These are phyloP conservation scores for Drosophila greeni DNA, from an alignment of 2,888 invertebrate species.

Conservation along the genomic window DNA sequence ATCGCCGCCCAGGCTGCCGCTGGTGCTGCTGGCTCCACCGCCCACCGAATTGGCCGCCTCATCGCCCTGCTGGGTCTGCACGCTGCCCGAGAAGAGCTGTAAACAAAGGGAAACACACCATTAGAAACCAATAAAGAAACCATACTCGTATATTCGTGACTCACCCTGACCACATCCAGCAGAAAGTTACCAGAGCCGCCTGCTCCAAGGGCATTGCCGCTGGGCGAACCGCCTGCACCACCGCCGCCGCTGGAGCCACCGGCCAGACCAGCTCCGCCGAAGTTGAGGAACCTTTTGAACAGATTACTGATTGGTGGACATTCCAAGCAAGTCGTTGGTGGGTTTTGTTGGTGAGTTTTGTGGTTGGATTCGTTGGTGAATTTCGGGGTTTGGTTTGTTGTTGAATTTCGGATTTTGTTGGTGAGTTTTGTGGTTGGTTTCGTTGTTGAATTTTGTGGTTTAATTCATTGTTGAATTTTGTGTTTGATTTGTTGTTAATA, in stretches of 20 bases:
- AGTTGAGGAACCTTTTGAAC: constrained; percentile 77
- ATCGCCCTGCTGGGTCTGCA: constrained; percentile 82
- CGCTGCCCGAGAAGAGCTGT: constrained; percentile 89
- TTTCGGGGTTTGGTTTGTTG: background rate
- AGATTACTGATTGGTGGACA: constrained; percentile 67
- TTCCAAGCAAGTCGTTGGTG: constrained; percentile 15
- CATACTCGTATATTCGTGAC: too few relatives aligned
- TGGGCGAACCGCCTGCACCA: constrained; percentile 76
- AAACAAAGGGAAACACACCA: constrained; percentile 81
- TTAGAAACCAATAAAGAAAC: too few relatives aligned
- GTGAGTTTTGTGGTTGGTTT: background rate
- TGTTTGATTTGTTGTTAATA: too few relatives aligned
- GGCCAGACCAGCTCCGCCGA: constrained; percentile 79
- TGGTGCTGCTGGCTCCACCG: constrained; percentile 69
- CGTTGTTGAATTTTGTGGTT: constrained; percentile 10
- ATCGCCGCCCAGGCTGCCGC: constrained; percentile 75
- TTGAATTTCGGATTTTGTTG: background rate
- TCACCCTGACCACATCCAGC: constrained; percentile 93
- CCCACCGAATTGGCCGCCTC: constrained; percentile 80
- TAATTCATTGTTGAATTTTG: background rate
- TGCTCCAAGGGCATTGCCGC: constrained; percentile 80
- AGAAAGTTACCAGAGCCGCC: constrained; percentile 93
- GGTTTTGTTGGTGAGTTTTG: background rate
- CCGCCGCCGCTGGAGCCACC: constrained; percentile 68
- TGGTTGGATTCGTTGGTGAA: constrained; percentile 8